Base-by-base conservation (phyloP, 2,797 vertebrate genomes). In the Parauchenoglanis ngamensis region DNA sequence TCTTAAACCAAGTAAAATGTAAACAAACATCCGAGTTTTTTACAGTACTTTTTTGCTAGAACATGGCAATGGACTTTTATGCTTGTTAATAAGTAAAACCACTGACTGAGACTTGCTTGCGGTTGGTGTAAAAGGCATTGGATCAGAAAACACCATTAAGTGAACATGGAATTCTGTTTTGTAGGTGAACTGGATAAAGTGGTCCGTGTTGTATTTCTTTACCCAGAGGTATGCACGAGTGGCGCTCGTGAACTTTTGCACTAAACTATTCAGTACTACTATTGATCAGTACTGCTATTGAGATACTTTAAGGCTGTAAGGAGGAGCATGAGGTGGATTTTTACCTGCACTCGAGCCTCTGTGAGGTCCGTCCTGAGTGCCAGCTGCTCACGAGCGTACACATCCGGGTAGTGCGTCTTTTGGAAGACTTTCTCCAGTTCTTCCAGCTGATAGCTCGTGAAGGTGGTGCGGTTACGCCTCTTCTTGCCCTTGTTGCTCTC, bases 401-500 rank as follows among this genome's bases (percentile, higher is more conserved):
- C 98, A 0, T 99, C 98, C 0, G 98, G 98, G 90, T 99, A 99
- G 94, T 99, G 98, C 1, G 98, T 99, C 95, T 99, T 99, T 95
- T 99, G 98, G 94, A 99, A 99, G 92, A 99, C 97, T 90, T 99
- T 99, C 94, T 99, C 98, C 94, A 99, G 95, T 93, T 99, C 98
- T 88, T 99, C 98, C 92, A 99, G 94, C 93, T 99, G 98, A 94
- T 98, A 99, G 90, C 98, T 99, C 0, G 98, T 99, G 94, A 99
- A 99, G 89, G 98, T 99, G 44, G 98, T 99, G 85, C 98, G 96
- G 94, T 99, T 99, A 89, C 98, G 96, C 31, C 98, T 93, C 93
- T 99, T 99, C 90, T 99, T 99, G 92, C 98, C 98, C 91, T 99
- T 99, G 96, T 98, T 99, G 95, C 97, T 99, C 91, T 99, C 98